A percentile compares a stretch with the other conserved stretches of the same genome.
These are phyloP conservation scores for Diarsia dahlii DNA, from an alignment of 2,888 invertebrate species.

Conservation along the genomic window DNA sequence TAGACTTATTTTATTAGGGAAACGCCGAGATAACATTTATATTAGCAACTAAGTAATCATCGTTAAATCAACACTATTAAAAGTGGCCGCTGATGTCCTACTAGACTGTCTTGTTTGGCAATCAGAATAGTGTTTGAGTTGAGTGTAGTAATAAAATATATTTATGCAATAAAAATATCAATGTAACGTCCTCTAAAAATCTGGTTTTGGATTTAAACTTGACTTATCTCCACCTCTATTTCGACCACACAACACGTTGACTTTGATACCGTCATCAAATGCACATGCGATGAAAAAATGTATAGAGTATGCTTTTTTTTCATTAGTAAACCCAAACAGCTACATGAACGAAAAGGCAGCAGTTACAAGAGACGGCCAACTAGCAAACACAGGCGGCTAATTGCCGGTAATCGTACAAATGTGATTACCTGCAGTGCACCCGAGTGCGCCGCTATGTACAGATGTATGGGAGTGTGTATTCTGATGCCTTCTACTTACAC, in stretches of 20 bases:
- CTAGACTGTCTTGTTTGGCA: slow-evolving; percentile 30
- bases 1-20: slow-evolving; percentile 85
- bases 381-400: slow-evolving; percentile 76
- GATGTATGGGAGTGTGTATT: slow-evolving; percentile 35
- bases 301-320: slow-evolving; percentile 1
- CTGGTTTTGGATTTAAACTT: not conserved
- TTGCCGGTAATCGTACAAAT: slow-evolving; percentile 83
- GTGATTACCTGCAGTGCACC: slow-evolving; percentile 62
- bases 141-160: slow-evolving; percentile 29
- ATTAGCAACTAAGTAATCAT: slow-evolving; percentile 83
- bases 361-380: slow-evolving; percentile 60
- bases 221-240: not conserved
- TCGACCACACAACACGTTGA: not conserved
- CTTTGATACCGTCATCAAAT: not conserved
- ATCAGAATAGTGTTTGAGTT: slow-evolving; percentile 47
- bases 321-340: slow-evolving; percentile 28
- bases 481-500: slow-evolving; percentile 26
- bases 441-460: slow-evolving; percentile 37
- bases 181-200: slow-evolving; percentile 12
- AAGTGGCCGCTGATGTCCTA: slow-evolving; percentile 59
- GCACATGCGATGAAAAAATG: not conserved
- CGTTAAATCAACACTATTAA: slow-evolving; percentile 79
- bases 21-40: slow-evolving; percentile 81
- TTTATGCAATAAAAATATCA: slow-evolving; percentile 14
- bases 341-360: slow-evolving; percentile 32